Evolutionary conservation across 2,888 invertebrate species (phyloP), one percentile per base, ranked within the genome.

Genomic region (Digitonthophagus gazella): DNA sequence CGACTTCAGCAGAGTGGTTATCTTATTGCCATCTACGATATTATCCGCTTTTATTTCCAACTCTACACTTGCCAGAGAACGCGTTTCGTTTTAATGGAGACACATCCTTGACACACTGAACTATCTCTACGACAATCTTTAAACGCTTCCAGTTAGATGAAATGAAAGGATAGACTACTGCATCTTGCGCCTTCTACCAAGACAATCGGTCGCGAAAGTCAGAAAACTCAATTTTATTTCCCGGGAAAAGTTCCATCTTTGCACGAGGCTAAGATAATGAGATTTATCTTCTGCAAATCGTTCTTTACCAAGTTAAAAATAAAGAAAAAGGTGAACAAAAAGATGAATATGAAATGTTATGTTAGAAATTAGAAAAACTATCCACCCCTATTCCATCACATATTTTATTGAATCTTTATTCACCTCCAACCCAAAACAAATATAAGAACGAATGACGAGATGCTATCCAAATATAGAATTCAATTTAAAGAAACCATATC

Each of bases 1-100:
- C 6, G 61, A 19, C 19, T n/a, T 20, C 19, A 18, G 61, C 18
- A 18, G 61, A 61, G 18, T 19, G 61, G 61, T 61, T 61, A 61
- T 61, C 61, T 18, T 61, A 61, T 61, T 61, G 61, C 61, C 61
- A 61, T 61, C 61, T 61, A 3, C 61, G 61, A 61, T 61, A 61
- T 61, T 61, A 61, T 61, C 61, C 20, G 18, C 18, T 61, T 61
- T 61, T 61, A 61, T 61, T 61, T 61, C 61, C 19, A 19, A 61
- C 18, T 61, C 20, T 20, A 14, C 20, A 18, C n/a, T 20, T 5
- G 19, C 18, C 18, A n/a, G 61, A 61, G 61, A 61, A 20, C 15
- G 15, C 61, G 18, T 61, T 61, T 18, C 61, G 20, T 61, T 61
- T 61, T 61, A 61, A 61, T 61, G 61, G 61, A 61, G 61, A 61